A percentile compares a stretch with the other conserved stretches of the same genome.
Evolutionary conservation across 2,888 invertebrate genomes (phyloP).

Genomic region (Conistra vaccinii): DNA sequence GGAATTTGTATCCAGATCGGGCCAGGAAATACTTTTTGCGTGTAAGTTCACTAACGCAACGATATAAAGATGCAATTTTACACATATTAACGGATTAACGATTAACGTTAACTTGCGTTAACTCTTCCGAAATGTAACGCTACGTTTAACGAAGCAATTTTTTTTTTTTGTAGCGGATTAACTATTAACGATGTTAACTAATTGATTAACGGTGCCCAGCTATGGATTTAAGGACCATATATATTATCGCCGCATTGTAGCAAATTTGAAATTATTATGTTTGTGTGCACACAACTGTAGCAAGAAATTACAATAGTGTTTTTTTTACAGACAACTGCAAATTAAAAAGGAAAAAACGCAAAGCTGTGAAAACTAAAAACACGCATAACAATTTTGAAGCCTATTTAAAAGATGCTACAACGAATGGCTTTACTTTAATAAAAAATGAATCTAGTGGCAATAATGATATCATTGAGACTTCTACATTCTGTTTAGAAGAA

Average conservation of each 20-base stretch:
- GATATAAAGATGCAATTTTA: too few relatives aligned
- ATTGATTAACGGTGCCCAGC: too few relatives aligned
- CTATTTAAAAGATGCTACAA: slow-evolving; percentile 77
- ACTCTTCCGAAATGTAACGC: too few relatives aligned
- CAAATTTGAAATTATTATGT: not conserved
- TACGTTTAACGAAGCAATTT: too few relatives aligned
- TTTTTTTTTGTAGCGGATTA: too few relatives aligned
- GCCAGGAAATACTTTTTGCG: too few relatives aligned
- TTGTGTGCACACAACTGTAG: not conserved
- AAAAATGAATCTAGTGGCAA: slow-evolving; percentile 40
- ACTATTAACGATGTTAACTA: too few relatives aligned
- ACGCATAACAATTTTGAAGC: slow-evolving; percentile 77
- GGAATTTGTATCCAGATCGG: too few relatives aligned
- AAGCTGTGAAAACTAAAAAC: slow-evolving; percentile 80
- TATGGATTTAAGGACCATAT: too few relatives aligned
- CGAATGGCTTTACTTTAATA: slow-evolving; percentile 75
- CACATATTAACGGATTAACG: too few relatives aligned
- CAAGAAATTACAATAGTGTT: not conserved
- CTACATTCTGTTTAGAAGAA: slow-evolving; percentile 73
- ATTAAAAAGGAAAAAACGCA: slow-evolving; percentile 85
- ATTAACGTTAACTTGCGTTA: too few relatives aligned
- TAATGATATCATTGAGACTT: slow-evolving; percentile 43
- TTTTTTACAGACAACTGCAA: slow-evolving; percentile 86
- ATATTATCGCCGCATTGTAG: not conserved
- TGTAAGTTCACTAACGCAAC: too few relatives aligned